These are phyloP conservation scores for Megalops atlanticus DNA, from an alignment of 2,113 vertebrate genomes.

Conservation along the genomic window DNA sequence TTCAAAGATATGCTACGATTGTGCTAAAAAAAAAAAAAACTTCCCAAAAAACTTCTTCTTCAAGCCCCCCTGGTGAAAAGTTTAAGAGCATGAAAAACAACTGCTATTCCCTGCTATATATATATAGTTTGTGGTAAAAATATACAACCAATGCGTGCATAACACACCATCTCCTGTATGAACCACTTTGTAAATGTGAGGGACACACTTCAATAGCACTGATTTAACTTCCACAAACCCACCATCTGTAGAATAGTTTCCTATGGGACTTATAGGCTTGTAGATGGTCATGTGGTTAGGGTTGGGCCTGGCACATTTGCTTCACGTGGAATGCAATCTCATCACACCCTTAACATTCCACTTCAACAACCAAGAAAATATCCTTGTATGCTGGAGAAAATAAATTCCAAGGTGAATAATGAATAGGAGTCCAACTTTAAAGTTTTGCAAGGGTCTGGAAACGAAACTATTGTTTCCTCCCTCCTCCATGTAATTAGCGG, in stretches of 20 bases:
- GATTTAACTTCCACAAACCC: neutral
- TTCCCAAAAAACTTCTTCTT: neutral
- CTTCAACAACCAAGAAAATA: constrained; percentile 2
- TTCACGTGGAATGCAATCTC: neutral
- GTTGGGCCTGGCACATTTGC: neutral
- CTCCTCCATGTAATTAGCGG: too few relatives aligned
- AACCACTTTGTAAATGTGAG: too few relatives aligned
- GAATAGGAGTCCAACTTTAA: constrained; percentile 16
- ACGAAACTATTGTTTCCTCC: too few relatives aligned
- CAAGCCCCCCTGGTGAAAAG: neutral
- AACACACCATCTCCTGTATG: too few relatives aligned
- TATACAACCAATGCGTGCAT: too few relatives aligned
- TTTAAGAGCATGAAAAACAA: neutral
- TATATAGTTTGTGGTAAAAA: too few relatives aligned
- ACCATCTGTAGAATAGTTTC: neutral
- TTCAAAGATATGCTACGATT: constrained; percentile 70
- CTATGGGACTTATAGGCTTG: neutral
- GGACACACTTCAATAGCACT: neutral
- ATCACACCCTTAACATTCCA: constrained; percentile 11
- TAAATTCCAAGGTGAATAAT: neutral
- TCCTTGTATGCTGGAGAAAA: constrained; percentile 2
- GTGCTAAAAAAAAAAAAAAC: constrained; percentile 45
- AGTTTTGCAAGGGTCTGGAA: neutral
- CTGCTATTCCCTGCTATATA: too few relatives aligned
- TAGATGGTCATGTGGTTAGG: neutral